phyloP scores from a whole-genome alignment of 2,888 invertebrate genomes.

The Spilarctia lutea region DNA sequence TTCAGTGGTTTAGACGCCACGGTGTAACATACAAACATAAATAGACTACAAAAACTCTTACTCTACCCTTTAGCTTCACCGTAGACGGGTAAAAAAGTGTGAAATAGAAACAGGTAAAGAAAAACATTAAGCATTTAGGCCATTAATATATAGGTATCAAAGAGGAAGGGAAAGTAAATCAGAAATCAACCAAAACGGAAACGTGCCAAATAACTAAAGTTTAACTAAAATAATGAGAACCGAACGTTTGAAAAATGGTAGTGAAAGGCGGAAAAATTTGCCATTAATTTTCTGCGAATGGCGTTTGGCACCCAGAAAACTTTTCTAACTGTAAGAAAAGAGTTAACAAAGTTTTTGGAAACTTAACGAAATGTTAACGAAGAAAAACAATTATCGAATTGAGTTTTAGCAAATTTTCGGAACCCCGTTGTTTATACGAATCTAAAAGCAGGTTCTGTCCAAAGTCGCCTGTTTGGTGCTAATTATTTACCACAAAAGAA shows the following conservation, averaged over 20 bases:
- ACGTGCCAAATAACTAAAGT: constrained; percentile 35
- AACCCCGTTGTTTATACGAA: constrained; percentile 23
- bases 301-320: constrained; percentile 65
- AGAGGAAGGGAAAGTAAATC: background rate
- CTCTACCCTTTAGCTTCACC: too few species aligned
- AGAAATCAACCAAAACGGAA: constrained; percentile 30
- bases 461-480: constrained; percentile 21
- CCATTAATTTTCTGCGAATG: constrained; percentile 80
- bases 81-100: background rate
- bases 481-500: constrained; percentile 27
- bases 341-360: constrained; percentile 64
- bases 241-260: constrained; percentile 63
- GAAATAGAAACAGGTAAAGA: background rate
- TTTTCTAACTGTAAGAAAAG: constrained; percentile 68
- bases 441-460: constrained; percentile 22
- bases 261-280: constrained; percentile 53
- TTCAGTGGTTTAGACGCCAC: too few species aligned
- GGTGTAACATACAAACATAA: too few species aligned
- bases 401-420: constrained; percentile 61
- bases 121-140: background rate
- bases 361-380: constrained; percentile 61
- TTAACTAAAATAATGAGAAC: constrained; percentile 50
- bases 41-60: too few species aligned
- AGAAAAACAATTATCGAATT: constrained; percentile 75
- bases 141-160: background rate